phyloP scores from a whole-genome alignment of 2,797 vertebrate genomes.

The Threskiornis aethiopicus region DNA sequence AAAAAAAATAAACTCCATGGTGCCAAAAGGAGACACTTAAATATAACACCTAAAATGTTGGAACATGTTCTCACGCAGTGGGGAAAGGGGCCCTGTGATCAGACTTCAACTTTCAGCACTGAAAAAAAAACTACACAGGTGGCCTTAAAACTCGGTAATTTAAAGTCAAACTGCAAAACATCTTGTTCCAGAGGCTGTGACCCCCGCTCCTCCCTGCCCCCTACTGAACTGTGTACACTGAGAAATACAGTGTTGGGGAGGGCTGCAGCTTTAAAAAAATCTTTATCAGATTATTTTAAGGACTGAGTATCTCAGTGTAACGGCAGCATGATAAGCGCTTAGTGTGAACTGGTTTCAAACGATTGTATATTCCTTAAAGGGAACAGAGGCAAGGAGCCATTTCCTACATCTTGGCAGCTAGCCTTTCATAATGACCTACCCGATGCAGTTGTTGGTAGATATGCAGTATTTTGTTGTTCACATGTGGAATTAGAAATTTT shows the following conservation, averaged over 20 bases:
- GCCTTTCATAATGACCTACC: constrained; percentile 81
- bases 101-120: constrained; percentile 82
- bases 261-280: constrained; percentile 63
- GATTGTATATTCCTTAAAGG: constrained; percentile 77
- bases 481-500: constrained; percentile 85
- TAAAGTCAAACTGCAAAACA: constrained; percentile 69
- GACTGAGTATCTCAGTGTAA: constrained; percentile 68
- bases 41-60: constrained; percentile 73
- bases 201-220: constrained; percentile 65
- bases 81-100: constrained; percentile 77
- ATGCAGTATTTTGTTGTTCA: constrained; percentile 93
- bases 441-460: constrained; percentile 86
- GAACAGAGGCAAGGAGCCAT: constrained; percentile 81
- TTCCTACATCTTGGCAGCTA: constrained; percentile 91
- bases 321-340: constrained; percentile 76
- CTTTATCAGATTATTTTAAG: constrained; percentile 47
- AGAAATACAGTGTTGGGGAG: constrained; percentile 59
- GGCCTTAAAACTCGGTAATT: constrained; percentile 84
- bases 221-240: constrained; percentile 72
- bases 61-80: constrained; percentile 76
- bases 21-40: constrained; percentile 89
- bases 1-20: constrained; percentile 76
- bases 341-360: constrained; percentile 64
- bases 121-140: constrained; percentile 76
- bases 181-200: constrained; percentile 72